Percentiles rank a stretch among this genome's conserved stretches.
Evolutionary conservation across 2,888 invertebrate species (phyloP).

Genomic region (Parnassius smintheus): DNA sequence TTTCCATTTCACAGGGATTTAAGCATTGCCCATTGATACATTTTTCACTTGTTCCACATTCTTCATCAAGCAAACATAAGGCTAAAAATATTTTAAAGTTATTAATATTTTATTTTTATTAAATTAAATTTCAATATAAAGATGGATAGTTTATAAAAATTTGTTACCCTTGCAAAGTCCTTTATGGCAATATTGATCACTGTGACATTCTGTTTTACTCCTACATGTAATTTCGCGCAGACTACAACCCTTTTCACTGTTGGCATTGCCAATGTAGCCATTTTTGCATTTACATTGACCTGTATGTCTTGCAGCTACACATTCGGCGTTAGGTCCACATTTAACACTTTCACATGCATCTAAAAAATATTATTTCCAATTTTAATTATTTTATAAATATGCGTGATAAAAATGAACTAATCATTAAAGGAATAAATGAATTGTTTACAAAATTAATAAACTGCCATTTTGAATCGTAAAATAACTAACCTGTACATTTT

Average conservation of each 20-base stretch:
- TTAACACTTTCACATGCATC: constrained; percentile 89
- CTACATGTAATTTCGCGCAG: constrained; percentile 87
- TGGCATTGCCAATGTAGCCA: constrained; percentile 90
- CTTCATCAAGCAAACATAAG: constrained; percentile 88
- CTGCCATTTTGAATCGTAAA: not conserved
- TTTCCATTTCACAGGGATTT: constrained; percentile 88
- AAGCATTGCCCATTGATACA: constrained; percentile 91
- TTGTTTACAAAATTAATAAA: not conserved
- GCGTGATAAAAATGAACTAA: no score
- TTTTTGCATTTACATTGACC: constrained; percentile 89
- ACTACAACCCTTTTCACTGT: constrained; percentile 87
- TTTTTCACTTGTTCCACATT: constrained; percentile 89
- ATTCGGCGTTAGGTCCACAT: constrained; percentile 93
- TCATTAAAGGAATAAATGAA: no score
- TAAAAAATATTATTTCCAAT: constrained; percentile 42
- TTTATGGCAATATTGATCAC: constrained; percentile 90
- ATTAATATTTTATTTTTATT: not conserved
- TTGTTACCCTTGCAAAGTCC: constrained; percentile 88
- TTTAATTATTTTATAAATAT: not conserved
- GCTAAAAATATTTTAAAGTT: constrained; percentile 63
- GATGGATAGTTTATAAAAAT: not conserved
- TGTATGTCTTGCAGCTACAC: constrained; percentile 87
- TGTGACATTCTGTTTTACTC: constrained; percentile 86
- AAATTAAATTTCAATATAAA: not conserved
- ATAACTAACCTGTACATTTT: constrained; percentile 85